phyloP scores from a whole-genome alignment of 2,113 vertebrate genomes.

The Halcyon senegalensis region DNA sequence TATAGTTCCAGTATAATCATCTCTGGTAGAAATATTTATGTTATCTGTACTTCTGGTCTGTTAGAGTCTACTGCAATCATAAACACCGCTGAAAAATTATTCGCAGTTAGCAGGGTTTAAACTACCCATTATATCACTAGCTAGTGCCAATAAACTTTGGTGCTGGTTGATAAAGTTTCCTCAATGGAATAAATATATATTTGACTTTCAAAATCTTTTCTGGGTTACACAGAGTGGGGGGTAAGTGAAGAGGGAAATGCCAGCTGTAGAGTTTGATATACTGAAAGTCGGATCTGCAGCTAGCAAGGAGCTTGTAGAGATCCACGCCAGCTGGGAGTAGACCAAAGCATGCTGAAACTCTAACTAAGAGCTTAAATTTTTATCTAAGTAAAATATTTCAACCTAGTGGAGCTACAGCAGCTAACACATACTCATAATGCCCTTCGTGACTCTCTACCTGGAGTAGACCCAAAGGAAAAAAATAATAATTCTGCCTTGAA shows the following conservation, averaged over 20 bases:
- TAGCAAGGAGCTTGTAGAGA: neutral
- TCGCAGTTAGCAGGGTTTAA: conserved; percentile 83
- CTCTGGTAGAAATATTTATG: conserved; percentile 82
- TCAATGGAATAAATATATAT: conserved; percentile 79
- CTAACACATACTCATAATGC: neutral
- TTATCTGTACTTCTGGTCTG: conserved; percentile 78
- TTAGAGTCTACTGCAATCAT: conserved; percentile 76
- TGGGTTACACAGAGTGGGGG: conserved; percentile 27
- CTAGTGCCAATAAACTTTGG: conserved; percentile 78
- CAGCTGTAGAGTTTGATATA: conserved; percentile 17
- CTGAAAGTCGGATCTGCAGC: neutral
- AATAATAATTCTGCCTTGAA: neutral
- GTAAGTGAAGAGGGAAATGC: conserved; percentile 35
- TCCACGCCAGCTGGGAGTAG: neutral
- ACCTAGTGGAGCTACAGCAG: neutral
- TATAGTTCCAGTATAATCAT: conserved; percentile 74
- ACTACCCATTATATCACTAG: conserved; percentile 83
- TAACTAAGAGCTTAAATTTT: neutral
- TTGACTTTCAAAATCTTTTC: conserved; percentile 79
- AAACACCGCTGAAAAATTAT: conserved; percentile 83
- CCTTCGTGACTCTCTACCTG: neutral
- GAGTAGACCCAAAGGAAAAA: neutral
- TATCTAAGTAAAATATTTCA: neutral
- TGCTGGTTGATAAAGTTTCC: conserved; percentile 80
- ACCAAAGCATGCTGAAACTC: neutral